Base-by-base conservation (phyloP, 2,113 vertebrate species). In the Dipodomys stephensi region DNA sequence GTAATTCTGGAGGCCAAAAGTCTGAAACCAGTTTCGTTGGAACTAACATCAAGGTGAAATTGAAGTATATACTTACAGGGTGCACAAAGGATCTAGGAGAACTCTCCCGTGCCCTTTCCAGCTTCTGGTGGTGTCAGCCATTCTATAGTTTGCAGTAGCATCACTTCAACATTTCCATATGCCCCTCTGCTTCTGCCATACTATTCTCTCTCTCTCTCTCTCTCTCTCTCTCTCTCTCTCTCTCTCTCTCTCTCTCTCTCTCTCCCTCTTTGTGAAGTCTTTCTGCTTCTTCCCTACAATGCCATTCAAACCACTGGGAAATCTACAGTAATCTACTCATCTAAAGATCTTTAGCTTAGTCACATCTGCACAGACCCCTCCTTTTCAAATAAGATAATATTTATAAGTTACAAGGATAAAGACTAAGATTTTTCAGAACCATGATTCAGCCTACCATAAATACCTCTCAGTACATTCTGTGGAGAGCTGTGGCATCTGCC, bases 331-430 rank as follows among this genome's bases (percentile, higher is more conserved):
- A 77, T 35, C 35, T 78, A 15, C 3, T 44, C 30, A 76, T 28
- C 67, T 80, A 25, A 67, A 79, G 30, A 53, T 83, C 25, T n/a
- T 89, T 91, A 35, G 78, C 19, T 65, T 22, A n/a, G 16, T 53
- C 28, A 46, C 22, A 27, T 11, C 12, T 86, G 57, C 57, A 28
- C 80, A 92, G 64, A 83, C 1, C 7, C 4, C 1, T 7, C 5
- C 4, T 67, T 96, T 83, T 28, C 39, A 86, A 74, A 67, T 20
- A 79, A 94, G 23, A 22, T 72, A 64, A 65, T 16, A 77, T 57
- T 64, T 23, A 49, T 11, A 89, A 49, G 25, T 77, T 46, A 46
- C 4, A 60, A 13, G 18, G 44, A 62, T 32, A 73, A 81, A 15
- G 13, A 74, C 22, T 35, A 3, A 57, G 82, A 44, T 83, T 35